Base-by-base conservation (phyloP, 2,888 invertebrate genomes). In the Steinernema scapterisci region DNA sequence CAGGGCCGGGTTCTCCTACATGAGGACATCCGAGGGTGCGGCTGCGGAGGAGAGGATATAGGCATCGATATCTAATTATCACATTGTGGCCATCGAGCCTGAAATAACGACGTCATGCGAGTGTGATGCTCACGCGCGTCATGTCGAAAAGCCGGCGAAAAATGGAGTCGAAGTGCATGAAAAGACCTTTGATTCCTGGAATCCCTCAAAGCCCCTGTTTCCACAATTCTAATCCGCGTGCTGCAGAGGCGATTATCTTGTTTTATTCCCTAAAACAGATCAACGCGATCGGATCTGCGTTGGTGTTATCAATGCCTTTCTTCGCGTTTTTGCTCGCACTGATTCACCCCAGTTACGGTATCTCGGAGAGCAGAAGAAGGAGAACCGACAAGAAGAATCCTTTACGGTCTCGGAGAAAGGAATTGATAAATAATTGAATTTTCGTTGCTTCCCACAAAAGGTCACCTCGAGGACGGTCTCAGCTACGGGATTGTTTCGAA, bases 61-160 rank as follows among this genome's bases (percentile, higher is more conserved):
- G 48, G 48, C 48, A 48, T 48, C 48, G 63, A 25, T 38, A 63
- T 63, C 63, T 63, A 63, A 63, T 63, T 63, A 63, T 63, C 63
- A 38, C 63, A 31, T 63, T 31, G 31, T 63, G 63, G 63, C 31
- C 27, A 63, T 25, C 63, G 63, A 63, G 63, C 25, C 63, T 31
- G 23, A 25, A 63, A 63, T 38, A 63, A 63, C 63, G 63, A 63
- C 63, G 63, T 63, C 63, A 63, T 27, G 27, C 31, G 38, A 38
- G 38, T 3, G 48, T 31, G 63, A 63, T 63, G 63, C 63, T 27
- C 2, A 63, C 63, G 31, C 16, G 31, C 63, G 63, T 63, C 63
- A 63, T 31, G 63, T 63, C 27, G 27, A 27, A 63, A 54, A 54
- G 3, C 21, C 54, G 25, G 27, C 63, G 27, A 54, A 25, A 6